A percentile compares a stretch with the other conserved stretches of the same genome.
These are phyloP conservation scores for Deilephila porcellus DNA, from an alignment of 2,888 invertebrate genomes.

Conservation along the genomic window DNA sequence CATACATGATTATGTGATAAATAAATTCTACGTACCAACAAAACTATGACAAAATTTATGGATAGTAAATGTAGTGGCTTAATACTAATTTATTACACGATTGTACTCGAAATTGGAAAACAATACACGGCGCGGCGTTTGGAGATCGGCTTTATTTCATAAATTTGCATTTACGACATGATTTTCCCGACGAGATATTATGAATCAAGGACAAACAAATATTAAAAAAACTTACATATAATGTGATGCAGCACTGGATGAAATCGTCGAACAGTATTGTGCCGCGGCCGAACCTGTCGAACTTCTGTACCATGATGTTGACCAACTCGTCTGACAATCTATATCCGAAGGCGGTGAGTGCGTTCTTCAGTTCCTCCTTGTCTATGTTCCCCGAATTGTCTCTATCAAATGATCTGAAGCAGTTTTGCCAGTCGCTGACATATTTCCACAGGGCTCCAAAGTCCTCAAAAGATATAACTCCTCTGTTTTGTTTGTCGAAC, in stretches of 20 bases:
- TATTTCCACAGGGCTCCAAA: constrained; percentile 99
- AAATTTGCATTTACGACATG: too few species aligned
- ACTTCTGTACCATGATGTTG: constrained; percentile 93
- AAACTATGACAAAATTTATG: too few species aligned
- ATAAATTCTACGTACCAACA: too few species aligned
- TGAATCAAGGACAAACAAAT: not conserved
- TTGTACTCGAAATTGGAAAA: too few species aligned
- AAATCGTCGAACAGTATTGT: constrained; percentile 99
- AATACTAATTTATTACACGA: too few species aligned
- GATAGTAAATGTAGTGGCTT: too few species aligned
- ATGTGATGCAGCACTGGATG: constrained; percentile 96
- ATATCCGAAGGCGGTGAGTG: constrained; percentile 95
- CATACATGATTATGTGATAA: too few species aligned
- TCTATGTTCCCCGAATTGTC: constrained; percentile 98
- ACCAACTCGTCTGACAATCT: constrained; percentile 93
- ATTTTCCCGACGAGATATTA: too few species aligned
- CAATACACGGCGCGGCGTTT: too few species aligned
- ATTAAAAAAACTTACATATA: constrained; percentile 90
- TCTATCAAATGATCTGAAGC: constrained; percentile 96
- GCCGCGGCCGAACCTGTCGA: constrained; percentile 95
- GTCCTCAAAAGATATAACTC: constrained; percentile 96
- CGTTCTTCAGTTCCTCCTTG: constrained; percentile 94
- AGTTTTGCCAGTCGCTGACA: constrained; percentile 98
- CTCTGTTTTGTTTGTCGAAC: constrained; percentile 96
- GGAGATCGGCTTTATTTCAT: too few species aligned